Evolutionary conservation across 2,888 invertebrate species (phyloP).

Genomic region (Petrophora chlorosata): DNA sequence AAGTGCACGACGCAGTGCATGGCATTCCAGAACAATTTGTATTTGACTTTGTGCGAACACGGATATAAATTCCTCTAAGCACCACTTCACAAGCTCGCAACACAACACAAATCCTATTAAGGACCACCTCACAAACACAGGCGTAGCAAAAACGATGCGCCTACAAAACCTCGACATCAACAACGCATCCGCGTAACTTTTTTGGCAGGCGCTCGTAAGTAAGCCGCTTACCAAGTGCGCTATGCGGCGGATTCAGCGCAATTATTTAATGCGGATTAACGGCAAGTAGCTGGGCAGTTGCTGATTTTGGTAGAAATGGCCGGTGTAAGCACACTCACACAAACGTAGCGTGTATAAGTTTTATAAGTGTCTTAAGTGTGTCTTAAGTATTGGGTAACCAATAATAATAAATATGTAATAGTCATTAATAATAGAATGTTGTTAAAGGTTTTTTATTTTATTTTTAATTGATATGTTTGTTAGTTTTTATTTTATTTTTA

Average conservation of each 20-base stretch:
- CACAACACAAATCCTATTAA: too few species aligned
- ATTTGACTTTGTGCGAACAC: too few species aligned
- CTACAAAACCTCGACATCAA: conserved; percentile 8
- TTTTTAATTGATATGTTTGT: too few species aligned
- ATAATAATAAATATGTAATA: too few species aligned
- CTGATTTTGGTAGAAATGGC: background rate
- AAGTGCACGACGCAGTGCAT: too few species aligned
- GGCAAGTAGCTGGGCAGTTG: background rate
- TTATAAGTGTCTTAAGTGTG: background rate
- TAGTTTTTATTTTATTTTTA: too few species aligned
- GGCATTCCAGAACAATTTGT: too few species aligned
- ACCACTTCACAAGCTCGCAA: too few species aligned
- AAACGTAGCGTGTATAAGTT: background rate
- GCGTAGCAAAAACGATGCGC: background rate
- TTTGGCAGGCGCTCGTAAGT: conserved; percentile 23
- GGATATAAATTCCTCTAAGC: too few species aligned
- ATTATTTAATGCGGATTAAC: conserved; percentile 24
- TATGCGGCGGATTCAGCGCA: conserved; percentile 11
- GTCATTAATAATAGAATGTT: too few species aligned
- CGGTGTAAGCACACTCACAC: background rate
- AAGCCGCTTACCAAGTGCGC: conserved; percentile 9
- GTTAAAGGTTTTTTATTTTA: too few species aligned
- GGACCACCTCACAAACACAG: too few species aligned
- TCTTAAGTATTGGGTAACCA: background rate
- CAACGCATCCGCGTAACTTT: conserved; percentile 11